Conservation (phyloP, 2,797 vertebrate genomes). For the Podargus strigoides region DNA sequence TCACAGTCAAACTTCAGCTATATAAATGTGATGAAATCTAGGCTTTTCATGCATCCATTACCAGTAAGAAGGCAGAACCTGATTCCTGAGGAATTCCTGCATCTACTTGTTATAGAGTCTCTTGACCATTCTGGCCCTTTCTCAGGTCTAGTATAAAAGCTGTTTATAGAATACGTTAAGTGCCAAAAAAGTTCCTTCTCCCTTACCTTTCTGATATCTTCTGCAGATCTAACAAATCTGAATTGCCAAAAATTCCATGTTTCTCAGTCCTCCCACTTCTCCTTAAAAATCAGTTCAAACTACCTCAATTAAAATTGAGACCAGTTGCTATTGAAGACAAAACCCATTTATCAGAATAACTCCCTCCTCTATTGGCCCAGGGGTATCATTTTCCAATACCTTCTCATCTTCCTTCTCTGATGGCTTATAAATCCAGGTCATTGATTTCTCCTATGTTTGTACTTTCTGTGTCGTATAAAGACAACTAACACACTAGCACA, state of each 20-base stretch:
- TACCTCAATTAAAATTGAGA: background rate
- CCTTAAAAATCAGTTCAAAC: background rate
- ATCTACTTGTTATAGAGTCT: background rate
- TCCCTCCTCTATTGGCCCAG: background rate
- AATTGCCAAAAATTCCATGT: background rate
- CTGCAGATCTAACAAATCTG: background rate
- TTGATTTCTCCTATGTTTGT: background rate
- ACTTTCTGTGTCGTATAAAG: background rate
- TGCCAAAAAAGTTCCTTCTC: background rate
- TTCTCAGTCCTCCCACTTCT: background rate
- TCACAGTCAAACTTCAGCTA: slow-evolving; percentile 27
- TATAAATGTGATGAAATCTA: slow-evolving; percentile 8
- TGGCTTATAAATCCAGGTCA: background rate
- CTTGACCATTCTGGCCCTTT: background rate
- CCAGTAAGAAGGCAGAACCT: background rate
- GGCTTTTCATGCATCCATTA: background rate
- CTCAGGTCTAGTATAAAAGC: background rate
- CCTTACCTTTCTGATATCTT: background rate
- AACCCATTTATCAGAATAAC: background rate
- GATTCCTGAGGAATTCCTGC: background rate
- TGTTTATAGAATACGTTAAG: background rate
- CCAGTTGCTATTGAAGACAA: background rate
- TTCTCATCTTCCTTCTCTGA: background rate
- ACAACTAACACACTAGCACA: background rate
- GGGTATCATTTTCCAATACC: background rate